A percentile compares a stretch with the other conserved stretches of the same genome.
Evolutionary conservation across 2,113 vertebrate genomes (phyloP).

Genomic region (Pampusana beccarii): DNA sequence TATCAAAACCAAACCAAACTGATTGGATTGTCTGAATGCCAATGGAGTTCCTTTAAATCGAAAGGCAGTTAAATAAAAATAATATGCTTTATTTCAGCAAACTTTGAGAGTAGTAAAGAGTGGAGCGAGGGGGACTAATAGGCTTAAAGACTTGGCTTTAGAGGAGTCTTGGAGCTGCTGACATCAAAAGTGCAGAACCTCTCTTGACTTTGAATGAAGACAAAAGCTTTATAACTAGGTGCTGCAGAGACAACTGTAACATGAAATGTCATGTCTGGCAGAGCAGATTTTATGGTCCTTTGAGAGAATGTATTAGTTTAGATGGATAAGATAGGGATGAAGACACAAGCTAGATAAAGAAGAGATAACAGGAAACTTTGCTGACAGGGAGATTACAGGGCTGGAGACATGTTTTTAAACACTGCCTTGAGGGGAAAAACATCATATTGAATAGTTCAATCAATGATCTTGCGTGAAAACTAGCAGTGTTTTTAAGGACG

Average conservation of each 20-base stretch:
- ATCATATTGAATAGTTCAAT: not conserved
- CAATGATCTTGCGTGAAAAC: not conserved
- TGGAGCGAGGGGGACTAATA: accelerated
- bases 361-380: conserved; percentile 6
- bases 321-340: not conserved
- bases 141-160: not conserved
- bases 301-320: not conserved
- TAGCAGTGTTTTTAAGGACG: not conserved
- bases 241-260: not conserved
- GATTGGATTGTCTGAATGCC: not conserved
- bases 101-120: not conserved
- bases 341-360: conserved; percentile 27
- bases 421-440: not conserved
- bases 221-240: not conserved
- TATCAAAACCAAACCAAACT: not conserved
- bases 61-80: not conserved
- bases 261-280: not conserved
- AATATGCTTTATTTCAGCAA: not conserved
- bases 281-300: conserved; percentile 4
- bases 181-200: not conserved
- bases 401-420: conserved; percentile 7
- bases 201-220: not conserved
- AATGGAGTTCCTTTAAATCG: not conserved
- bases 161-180: not conserved
- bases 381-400: conserved; percentile 16